phyloP scores from a whole-genome alignment of 2,797 vertebrate genomes.

The Neosilurus hyrtlii region DNA sequence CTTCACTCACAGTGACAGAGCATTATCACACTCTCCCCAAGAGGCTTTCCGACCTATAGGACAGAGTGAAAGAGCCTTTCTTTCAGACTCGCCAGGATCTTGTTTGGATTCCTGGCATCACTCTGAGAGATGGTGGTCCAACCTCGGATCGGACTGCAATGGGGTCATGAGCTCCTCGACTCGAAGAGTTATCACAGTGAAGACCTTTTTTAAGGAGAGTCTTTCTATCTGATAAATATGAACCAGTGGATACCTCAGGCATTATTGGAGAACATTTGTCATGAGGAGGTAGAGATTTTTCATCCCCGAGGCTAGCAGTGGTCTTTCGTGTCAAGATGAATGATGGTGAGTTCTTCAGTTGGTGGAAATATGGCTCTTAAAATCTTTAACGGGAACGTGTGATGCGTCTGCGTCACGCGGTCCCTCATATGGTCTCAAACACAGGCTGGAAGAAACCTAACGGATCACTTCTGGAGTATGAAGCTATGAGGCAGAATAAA shows the following conservation, averaged over 20 bases:
- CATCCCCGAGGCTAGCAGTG: constrained; percentile 70
- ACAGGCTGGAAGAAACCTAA: constrained; percentile 42
- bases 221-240: constrained; percentile 47
- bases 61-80: neutral
- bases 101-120: neutral
- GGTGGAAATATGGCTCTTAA: constrained; percentile 75
- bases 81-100: neutral
- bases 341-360: constrained; percentile 71
- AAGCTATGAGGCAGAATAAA: constrained; percentile 5
- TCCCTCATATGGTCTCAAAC: constrained; percentile 52
- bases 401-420: constrained; percentile 63
- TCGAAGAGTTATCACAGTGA: neutral
- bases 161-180: neutral
- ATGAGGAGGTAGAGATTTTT: constrained; percentile 68
- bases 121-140: neutral
- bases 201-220: constrained; percentile 10
- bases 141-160: neutral
- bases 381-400: constrained; percentile 73
- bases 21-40: constrained; percentile 10
- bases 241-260: constrained; percentile 53
- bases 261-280: constrained; percentile 65
- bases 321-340: constrained; percentile 69
- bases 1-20: neutral
- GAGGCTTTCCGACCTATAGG: constrained; percentile 4
- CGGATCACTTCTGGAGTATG: constrained; percentile 9